Evolutionary conservation across 30 jellyfish, hydroid and myxozoan species (phyloP), one percentile per base, ranked within the genome.

Genomic region (Cassiopea andromeda): DNA sequence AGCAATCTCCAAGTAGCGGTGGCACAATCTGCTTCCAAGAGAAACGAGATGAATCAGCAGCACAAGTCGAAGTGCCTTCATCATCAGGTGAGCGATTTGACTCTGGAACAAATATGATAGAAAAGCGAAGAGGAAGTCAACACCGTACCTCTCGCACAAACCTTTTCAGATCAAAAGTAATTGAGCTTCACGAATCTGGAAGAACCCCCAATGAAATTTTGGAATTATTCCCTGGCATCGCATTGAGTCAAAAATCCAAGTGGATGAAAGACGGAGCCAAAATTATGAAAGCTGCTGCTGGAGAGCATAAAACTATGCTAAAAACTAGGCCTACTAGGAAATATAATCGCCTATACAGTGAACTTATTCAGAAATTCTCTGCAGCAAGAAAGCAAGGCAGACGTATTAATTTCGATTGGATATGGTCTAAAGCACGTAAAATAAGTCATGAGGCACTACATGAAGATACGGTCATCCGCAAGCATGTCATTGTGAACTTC

Each of bases 341-440:
- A 46, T 91, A 90, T 71, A 83, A 64, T 27, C 80, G 72, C n/a
- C 85, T 90, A 9, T 90, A 82, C 81, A 48, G 19, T n/a, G 89
- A 60, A 58, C 68, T 82, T 50, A 60, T 12, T 47, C 54, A 82
- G 77, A 57, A 61, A n/a, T 82, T 82, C 66, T 45, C 19, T 16
- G 58, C 46, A 46, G 95, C 94, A 7, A 60, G 73, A 57, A 84
- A 85, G 43, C 49, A 92, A 66, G 97, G 97, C n/a, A 97, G 79
- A 58, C 86, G 78, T 18, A 91, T 85, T 3, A 73, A 78, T 83
- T 92, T 87, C 82, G 49, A 92, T 12, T 77, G 97, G 97, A 89
- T 87, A 64, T 86, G 97, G 98, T 72, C 87, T 47, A 92, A 92
- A 68, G 98, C 98, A 7, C 69, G 98, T 49, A 60, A 48, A 15